Evolutionary conservation across 2,888 invertebrate species (phyloP).

Genomic region (Lysandra bellargus): DNA sequence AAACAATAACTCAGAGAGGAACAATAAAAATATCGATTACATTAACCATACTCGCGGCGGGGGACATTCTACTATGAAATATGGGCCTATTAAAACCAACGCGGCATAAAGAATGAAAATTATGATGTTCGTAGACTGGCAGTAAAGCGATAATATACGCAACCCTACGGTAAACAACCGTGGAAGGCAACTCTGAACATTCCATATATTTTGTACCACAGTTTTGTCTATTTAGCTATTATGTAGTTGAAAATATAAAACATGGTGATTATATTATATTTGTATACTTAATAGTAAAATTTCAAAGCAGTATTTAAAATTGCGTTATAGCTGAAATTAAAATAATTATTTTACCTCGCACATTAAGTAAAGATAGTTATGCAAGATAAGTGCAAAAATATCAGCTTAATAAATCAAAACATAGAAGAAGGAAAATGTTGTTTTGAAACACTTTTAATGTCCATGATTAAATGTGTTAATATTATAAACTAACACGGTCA

Average conservation of each 20-base stretch:
- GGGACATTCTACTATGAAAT: conserved; percentile 65
- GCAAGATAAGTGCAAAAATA: not conserved
- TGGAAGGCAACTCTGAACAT: conserved; percentile 74
- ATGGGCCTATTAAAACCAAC: conserved; percentile 63
- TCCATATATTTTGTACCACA: conserved; percentile 76
- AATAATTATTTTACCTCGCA: not conserved
- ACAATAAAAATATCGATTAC: conserved; percentile 58
- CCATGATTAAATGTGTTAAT: not conserved
- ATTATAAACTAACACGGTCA: not conserved
- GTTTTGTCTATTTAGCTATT: conserved; percentile 66
- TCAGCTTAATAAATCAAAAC: not conserved
- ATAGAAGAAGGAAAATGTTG: not conserved
- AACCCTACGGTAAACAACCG: conserved; percentile 77
- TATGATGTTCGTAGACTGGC: conserved; percentile 63
- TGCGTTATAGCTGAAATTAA: not conserved
- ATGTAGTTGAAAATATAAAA: not conserved
- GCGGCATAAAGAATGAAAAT: conserved; percentile 66
- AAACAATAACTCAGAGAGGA: conserved; percentile 27
- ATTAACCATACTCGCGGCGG: conserved; percentile 61
- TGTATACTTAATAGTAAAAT: no score
- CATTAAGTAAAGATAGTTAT: not conserved
- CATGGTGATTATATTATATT: not conserved
- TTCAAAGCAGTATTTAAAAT: not conserved
- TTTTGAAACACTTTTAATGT: not conserved
- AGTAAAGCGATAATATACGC: conserved; percentile 66